Conservation (phyloP, 1,140 invertebrate genomes). For the Aporrectodea caliginosa region DNA sequence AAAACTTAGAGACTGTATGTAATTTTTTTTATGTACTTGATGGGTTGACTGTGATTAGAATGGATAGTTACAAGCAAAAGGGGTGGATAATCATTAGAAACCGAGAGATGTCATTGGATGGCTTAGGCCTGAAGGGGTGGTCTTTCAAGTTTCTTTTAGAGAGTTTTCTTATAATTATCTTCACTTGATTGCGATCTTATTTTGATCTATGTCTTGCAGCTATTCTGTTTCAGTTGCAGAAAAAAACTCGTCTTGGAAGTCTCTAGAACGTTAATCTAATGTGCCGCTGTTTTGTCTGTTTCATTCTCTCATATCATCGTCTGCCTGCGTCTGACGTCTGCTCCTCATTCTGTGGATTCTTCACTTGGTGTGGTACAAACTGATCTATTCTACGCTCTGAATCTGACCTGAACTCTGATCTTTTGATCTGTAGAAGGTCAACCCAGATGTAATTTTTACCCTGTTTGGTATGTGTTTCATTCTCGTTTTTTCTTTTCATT, state of each 20-base stretch:
- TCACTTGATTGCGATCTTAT: too few relatives aligned
- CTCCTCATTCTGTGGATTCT: background rate
- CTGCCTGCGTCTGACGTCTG: background rate
- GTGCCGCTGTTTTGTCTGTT: background rate
- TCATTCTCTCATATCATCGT: background rate
- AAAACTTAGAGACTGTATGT: too few relatives aligned
- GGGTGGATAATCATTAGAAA: too few relatives aligned
- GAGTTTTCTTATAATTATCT: too few relatives aligned
- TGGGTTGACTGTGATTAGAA: too few relatives aligned
- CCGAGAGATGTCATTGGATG: too few relatives aligned
- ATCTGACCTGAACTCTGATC: slow-evolving; percentile 10
- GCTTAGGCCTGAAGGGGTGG: too few relatives aligned
- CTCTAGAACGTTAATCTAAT: background rate
- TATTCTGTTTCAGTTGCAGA: background rate
- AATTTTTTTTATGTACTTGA: too few relatives aligned
- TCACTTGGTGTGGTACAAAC: background rate
- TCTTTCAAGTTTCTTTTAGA: too few relatives aligned
- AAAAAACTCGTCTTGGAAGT: background rate
- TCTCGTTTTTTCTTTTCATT: slow-evolving; percentile 14
- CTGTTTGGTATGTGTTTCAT: slow-evolving; percentile 95
- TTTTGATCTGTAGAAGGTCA: slow-evolving; percentile 85
- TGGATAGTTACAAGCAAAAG: too few relatives aligned
- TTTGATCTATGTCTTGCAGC: background rate
- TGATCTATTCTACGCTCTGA: slow-evolving; percentile 11
- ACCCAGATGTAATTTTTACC: slow-evolving; percentile 99